Percentiles rank a stretch among this genome's conserved stretches.
phyloP scores from a whole-genome alignment of 1,140 invertebrate genomes.

The Bombus affinis region DNA sequence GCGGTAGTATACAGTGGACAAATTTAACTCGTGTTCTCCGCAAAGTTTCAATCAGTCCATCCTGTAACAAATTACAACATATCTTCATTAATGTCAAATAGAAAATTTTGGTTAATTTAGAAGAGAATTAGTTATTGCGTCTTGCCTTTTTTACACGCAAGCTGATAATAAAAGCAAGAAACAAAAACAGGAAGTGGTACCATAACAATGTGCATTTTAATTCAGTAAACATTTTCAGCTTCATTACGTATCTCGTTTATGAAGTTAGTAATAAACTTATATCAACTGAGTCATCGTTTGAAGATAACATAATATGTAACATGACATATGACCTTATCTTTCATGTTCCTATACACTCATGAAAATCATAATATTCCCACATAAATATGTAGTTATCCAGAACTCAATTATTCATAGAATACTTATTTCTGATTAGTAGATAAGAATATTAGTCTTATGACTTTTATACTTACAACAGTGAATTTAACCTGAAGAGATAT shows the following conservation, averaged over 20 bases:
- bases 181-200: constrained; percentile 31
- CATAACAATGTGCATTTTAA: constrained; percentile 24
- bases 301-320: constrained; percentile 41
- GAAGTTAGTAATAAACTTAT: constrained; percentile 13
- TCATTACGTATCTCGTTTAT: constrained; percentile 19
- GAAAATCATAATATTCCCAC: background rate
- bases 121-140: constrained; percentile 23
- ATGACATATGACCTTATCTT: constrained; percentile 51
- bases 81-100: background rate
- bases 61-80: constrained; percentile 81
- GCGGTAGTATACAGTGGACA: constrained; percentile 93
- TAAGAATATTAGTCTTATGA: background rate
- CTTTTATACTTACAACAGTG: constrained; percentile 84
- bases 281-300: constrained; percentile 9
- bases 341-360: background rate
- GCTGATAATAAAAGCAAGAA: constrained; percentile 4
- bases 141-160: constrained; percentile 15
- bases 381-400: background rate
- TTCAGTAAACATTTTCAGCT: constrained; percentile 53
- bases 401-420: background rate
- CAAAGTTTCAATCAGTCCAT: constrained; percentile 94
- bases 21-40: constrained; percentile 92
- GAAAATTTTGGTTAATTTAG: background rate
- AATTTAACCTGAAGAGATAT: constrained; percentile 96
- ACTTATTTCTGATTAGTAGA: background rate